Evolutionary conservation across 2,888 invertebrate genomes (phyloP).

Genomic region (Eilema depressum): DNA sequence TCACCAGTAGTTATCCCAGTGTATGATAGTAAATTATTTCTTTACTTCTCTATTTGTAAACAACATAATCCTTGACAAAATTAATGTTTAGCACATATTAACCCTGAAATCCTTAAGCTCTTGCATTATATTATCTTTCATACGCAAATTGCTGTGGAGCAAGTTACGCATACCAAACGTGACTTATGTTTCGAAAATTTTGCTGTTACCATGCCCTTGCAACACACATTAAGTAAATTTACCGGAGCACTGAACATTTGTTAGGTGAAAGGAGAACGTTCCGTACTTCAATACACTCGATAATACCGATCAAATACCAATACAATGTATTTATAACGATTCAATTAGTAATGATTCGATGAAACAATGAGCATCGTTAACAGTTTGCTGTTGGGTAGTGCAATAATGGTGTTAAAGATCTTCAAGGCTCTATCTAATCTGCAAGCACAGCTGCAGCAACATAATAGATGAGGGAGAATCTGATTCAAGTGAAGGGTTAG

Average conservation of each 20-base stretch:
- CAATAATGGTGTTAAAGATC: too few relatives aligned
- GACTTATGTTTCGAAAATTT: constrained; percentile 54
- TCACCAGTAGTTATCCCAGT: too few relatives aligned
- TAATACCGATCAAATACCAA: neutral
- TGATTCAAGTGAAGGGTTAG: too few relatives aligned
- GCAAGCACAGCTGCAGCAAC: neutral
- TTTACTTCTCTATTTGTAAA: neutral
- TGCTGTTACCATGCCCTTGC: constrained; percentile 64
- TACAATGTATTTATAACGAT: constrained; percentile 1
- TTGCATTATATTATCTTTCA: constrained; percentile 12
- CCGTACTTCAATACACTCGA: constrained; percentile 23
- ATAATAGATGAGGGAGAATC: too few relatives aligned
- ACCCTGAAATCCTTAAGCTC: neutral
- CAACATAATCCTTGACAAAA: neutral
- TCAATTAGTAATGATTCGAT: constrained; percentile 20
- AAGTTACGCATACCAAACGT: constrained; percentile 34
- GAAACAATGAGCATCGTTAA: neutral
- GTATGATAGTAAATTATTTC: too few relatives aligned
- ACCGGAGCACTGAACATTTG: constrained; percentile 51
- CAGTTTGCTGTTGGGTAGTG: too few relatives aligned
- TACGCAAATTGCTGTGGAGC: constrained; percentile 22
- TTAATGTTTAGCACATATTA: neutral
- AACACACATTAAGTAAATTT: constrained; percentile 65
- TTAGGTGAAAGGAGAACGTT: constrained; percentile 69
- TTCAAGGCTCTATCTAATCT: neutral